Base-by-base conservation (phyloP, 2,113 vertebrate species). In the Bambusicola thoracicus region DNA sequence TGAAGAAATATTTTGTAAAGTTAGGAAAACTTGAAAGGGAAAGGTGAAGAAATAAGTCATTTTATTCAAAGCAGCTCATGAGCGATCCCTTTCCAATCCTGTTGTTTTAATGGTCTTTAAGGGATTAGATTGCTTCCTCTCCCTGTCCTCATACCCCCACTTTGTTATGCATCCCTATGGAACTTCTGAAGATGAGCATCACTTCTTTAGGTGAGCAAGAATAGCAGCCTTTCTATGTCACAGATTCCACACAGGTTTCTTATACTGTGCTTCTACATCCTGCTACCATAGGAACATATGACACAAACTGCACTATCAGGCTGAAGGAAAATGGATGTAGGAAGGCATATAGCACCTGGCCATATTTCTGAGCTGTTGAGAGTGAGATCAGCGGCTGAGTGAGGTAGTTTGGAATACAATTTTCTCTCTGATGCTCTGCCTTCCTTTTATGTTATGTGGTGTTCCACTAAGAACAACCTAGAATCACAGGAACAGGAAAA, bases 21-120 rank as follows among this genome's bases (percentile, higher is more conserved):
- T 41, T 62, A 14, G 8, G 19, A 48, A 79, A 89, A 29, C 58
- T 14, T 66, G 61, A 8, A 14, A 63, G 25, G 19, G 43, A 76
- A 78, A 11, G 12, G 20, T 58, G 32, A 44, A 65, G 48, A 48
- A 61, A 32, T 17, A 49, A 41, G 21, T 27, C 11, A 25, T 30
- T 25, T 22, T 46, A 30, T 21, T 44, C 10, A 62, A 32, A 65
- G 32, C 19, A 29, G 44, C 41, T 66, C 16, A 5, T 56, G 49
- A 51, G 44, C 32, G 55, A 27, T 11, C 11, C 9, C 10, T 76
- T 66, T 21, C 21, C n/a, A 10, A 0, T 78, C 14, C 46, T 1
- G 0, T 59, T 21, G 5, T 88, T 92, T 83, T 63, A 30, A 24
- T 68, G 58, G 38, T 29, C 16, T 22, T 7, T 70, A 22, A 75